Conservation (phyloP, 2,113 vertebrate genomes). For the Hemiprocne comata region DNA sequence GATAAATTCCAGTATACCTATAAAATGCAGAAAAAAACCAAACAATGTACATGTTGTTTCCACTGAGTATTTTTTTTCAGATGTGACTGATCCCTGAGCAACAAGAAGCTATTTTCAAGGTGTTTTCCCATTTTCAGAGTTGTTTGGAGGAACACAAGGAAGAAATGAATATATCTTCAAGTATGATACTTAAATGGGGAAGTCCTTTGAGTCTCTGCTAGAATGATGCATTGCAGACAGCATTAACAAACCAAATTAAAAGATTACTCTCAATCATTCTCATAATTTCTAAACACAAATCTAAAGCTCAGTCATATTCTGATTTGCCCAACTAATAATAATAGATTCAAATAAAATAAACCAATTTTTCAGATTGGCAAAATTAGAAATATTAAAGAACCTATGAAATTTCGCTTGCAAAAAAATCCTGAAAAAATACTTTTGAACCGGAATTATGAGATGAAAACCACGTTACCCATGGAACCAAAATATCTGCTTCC, state of each 20-base stretch:
- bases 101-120: neutral
- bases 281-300: neutral
- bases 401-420: neutral
- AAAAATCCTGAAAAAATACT: neutral
- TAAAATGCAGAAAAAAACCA: conserved; percentile 43
- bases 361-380: neutral
- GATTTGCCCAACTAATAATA: neutral
- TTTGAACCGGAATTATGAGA: neutral
- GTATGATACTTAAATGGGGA: neutral
- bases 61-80: neutral
- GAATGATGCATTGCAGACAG: conserved; percentile 1
- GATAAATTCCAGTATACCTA: conserved; percentile 99
- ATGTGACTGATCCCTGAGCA: neutral
- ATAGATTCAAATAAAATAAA: neutral
- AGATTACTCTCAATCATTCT: neutral
- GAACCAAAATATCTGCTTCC: neutral
- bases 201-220: neutral
- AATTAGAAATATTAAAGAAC: neutral
- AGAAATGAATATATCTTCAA: neutral
- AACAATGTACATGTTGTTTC: conserved; percentile 16
- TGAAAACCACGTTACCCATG: neutral
- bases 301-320: neutral
- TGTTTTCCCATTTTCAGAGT: neutral
- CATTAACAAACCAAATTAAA: neutral
- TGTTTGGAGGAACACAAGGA: neutral